phyloP scores from a whole-genome alignment of 2,888 invertebrate species.

The Hyposoter didymator region DNA sequence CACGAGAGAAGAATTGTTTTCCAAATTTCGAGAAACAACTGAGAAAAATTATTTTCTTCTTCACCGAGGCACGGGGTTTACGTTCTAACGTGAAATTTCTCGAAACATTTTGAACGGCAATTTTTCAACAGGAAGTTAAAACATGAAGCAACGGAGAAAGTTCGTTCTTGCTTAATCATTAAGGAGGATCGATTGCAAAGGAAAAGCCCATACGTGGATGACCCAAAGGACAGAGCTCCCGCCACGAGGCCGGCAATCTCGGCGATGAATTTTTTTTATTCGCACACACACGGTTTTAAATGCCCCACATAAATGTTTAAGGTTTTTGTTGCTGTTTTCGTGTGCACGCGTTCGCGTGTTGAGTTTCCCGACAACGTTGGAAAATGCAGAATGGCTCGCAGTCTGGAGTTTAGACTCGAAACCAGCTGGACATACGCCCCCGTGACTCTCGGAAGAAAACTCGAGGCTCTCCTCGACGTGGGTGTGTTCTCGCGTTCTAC shows the following conservation, averaged over 20 bases:
- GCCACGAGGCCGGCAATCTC: constrained; percentile 43
- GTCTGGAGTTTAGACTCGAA: neutral
- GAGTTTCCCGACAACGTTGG: neutral
- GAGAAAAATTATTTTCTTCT: too few species aligned
- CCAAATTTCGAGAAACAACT: too few species aligned
- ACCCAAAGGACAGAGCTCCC: constrained; percentile 23
- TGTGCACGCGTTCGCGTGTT: neutral
- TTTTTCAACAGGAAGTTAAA: neutral
- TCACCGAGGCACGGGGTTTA: too few species aligned
- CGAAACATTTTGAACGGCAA: neutral
- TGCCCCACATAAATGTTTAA: constrained; percentile 8
- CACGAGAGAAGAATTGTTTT: too few species aligned
- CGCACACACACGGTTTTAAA: constrained; percentile 21
- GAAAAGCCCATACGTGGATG: neutral
- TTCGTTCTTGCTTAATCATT: neutral
- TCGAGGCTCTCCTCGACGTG: neutral
- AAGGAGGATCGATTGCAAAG: neutral
- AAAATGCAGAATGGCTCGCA: neutral
- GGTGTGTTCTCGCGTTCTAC: neutral
- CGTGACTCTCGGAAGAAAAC: neutral
- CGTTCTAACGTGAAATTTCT: neutral
- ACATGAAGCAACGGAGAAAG: neutral
- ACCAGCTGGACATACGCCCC: neutral
- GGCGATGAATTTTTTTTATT: constrained; percentile 18
- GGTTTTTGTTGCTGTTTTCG: constrained; percentile 1